These are phyloP conservation scores for Notarius quadriscutis DNA, from an alignment of 2,113 vertebrate species.

Conservation along the genomic window DNA sequence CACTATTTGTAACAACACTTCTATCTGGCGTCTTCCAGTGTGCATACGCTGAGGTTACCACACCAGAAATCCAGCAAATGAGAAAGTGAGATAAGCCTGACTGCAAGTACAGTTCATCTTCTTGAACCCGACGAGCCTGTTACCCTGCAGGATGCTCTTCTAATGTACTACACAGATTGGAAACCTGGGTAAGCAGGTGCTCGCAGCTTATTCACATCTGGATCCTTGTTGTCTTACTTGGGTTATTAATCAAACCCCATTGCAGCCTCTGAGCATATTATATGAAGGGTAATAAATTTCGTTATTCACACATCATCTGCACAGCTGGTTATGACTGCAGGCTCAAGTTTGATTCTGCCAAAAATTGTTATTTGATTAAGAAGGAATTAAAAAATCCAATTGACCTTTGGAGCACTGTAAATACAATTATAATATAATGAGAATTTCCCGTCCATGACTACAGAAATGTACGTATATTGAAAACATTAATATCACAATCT, in stretches of 20 bases:
- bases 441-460: background rate
- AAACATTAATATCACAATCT: constrained; percentile 11
- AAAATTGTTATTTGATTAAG: constrained; percentile 17
- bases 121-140: constrained; percentile 56
- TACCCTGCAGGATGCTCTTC: constrained; percentile 61
- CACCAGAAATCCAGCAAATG: constrained; percentile 64
- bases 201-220: constrained; percentile 40
- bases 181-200: constrained; percentile 50
- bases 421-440: background rate
- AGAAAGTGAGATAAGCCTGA: constrained; percentile 63
- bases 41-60: constrained; percentile 50
- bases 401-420: constrained; percentile 13
- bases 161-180: constrained; percentile 39
- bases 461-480: background rate
- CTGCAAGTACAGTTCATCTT: constrained; percentile 64
- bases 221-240: constrained; percentile 9
- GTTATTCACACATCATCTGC: background rate
- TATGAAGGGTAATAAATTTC: constrained; percentile 13
- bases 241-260: constrained; percentile 40
- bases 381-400: constrained; percentile 22
- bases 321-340: constrained; percentile 19
- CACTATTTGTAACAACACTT: constrained; percentile 39
- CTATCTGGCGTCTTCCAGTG: constrained; percentile 43
- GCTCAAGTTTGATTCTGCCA: background rate
- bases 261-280: background rate